Evolutionary conservation across 2,888 invertebrate genomes (phyloP), one percentile per base, ranked within the genome.

Genomic region (Napeogenes inachia): DNA sequence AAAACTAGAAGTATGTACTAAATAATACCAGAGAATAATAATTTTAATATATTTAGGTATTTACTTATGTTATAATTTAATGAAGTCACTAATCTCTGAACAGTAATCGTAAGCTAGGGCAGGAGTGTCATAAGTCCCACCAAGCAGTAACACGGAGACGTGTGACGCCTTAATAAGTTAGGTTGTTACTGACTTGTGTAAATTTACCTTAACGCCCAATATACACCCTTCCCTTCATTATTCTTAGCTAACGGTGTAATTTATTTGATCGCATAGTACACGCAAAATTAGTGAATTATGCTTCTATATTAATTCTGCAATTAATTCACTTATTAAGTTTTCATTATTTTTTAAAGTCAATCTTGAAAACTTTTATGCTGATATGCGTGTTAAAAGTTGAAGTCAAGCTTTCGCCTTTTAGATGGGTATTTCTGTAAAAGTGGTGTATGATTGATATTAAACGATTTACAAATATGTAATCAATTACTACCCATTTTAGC

Each of bases 151-250:
- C 68, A 69, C 71, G 74, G 21, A 77, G 75, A 75, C 77, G 68
- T 73, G 78, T 83, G 87, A 88, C 80, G 86, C 83, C 84, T 85
- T 88, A 87, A 89, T 88, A 88, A 87, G 82, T 87, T 84, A 84
- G 84, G 81, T 87, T 84, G 87, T 84, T 82, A 85, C 77, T 80
- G 81, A 77, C 80, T 78, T 81, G 88, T 84, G 87, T 87, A 89
- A 89, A 89, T 89, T 89, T 87, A 87, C 88, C 86, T 88, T 85
- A 78, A 82, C 82, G 80, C 85, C 83, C 80, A 80, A 85, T 86
- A 82, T 83, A 72, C 80, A 76, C 79, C 77, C 75, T 71, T 69
- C 77, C 81, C 79, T 70, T 78, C 85, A 85, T 89, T 82, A 89
- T 86, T 89, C 87, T 87, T 84, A 82, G 82, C 84, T 87, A 84